Evolutionary conservation across 2,797 vertebrate species (phyloP), one percentile per base, ranked within the genome.

Genomic region (Sternotherus odoratus): DNA sequence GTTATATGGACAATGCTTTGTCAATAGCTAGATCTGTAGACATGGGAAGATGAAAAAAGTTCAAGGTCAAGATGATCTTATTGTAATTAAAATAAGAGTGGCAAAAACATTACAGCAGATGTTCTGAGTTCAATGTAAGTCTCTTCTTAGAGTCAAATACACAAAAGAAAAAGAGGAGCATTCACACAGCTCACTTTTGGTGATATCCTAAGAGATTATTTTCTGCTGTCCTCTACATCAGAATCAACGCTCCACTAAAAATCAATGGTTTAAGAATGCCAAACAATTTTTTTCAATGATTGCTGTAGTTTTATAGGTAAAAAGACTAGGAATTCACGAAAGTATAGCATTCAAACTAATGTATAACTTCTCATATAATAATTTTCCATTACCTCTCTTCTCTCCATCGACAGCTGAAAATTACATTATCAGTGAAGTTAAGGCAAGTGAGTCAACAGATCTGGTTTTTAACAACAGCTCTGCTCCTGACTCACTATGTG

Each of bases 381-480:
- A 56, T n/a, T 85, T 88, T 39, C 63, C 49, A 88, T 84, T 84
- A 81, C 24, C 33, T 88, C 28, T 77, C 72, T 88, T 56, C 19
- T 46, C 66, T 85, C 50, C 77, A 51, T 66, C 8, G 66, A 56
- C 72, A 85, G 80, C 50, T 77, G 48, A 49, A 92, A 88, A 88
- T 88, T 88, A 69, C 56, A 81, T 77, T 85, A 88, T 81, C 49
- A 81, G 80, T 85, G 87, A 88, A 77, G 56, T 33, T 77, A 81
- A 88, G 82, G 78, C 80, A 69, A 84, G 51, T 75, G 57, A 85
- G 26, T 75, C 39, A 75, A 75, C 43, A 46, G 43, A 28, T 74
- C 23, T 72, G 39, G 21, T n/a, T 72, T 93, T 77, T 78, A 93
- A 92, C 89, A 95, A 92, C 84, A 95, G 86, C 46, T 79, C 75